Percentiles rank a stretch among this genome's conserved stretches.
Evolutionary conservation across 2,113 vertebrate genomes (phyloP).

Genomic region (Neodon shergylaensis): DNA sequence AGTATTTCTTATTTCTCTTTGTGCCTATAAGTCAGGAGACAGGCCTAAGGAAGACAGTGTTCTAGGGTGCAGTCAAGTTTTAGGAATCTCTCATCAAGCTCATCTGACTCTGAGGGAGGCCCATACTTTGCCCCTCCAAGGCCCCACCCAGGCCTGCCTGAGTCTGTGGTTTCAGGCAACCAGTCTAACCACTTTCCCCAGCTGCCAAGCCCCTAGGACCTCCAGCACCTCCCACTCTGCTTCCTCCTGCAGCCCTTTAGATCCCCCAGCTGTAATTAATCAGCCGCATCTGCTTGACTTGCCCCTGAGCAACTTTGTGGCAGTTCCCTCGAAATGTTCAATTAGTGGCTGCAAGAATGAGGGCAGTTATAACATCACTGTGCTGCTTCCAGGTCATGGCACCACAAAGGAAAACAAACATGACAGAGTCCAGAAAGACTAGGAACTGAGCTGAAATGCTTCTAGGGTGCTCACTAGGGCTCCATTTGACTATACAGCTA

Average conservation of each 20-base stretch:
- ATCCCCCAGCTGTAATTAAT: conserved; percentile 92
- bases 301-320: conserved; percentile 90
- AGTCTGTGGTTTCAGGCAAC: rapidly evolving
- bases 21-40: neutral
- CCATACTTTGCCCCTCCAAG: neutral
- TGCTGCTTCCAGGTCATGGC: conserved; percentile 86
- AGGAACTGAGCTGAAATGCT: neutral
- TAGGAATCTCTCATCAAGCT: neutral
- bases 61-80: neutral
- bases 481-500: neutral
- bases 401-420: conserved; percentile 72
- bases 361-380: conserved; percentile 83
- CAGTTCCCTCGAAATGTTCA: conserved; percentile 95
- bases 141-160: neutral
- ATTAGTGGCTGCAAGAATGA: conserved; percentile 94
- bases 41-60: neutral
- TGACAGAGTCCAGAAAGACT: conserved; percentile 50
- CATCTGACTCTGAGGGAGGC: neutral
- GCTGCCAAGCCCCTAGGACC: neutral
- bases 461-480: rapidly evolving
- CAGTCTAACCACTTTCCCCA: neutral
- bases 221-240: conserved; percentile 42
- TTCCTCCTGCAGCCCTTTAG: conserved; percentile 53
- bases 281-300: conserved; percentile 90
- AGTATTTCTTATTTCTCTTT: neutral